phyloP scores from a whole-genome alignment of 2,888 invertebrate species.

The Heliothis peltigera region DNA sequence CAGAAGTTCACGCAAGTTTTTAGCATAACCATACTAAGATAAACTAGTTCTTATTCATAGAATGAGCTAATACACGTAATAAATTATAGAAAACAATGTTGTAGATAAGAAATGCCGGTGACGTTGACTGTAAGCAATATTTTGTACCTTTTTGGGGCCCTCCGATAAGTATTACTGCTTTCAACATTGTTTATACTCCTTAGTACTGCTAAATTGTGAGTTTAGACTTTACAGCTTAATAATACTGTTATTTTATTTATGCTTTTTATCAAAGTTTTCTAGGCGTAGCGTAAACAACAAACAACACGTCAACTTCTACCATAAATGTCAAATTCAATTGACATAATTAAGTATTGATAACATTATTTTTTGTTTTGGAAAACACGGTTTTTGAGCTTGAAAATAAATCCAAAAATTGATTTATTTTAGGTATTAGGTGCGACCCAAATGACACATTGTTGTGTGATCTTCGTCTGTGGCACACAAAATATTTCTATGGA shows the following conservation, averaged over 20 bases:
- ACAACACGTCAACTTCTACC: constrained; percentile 54
- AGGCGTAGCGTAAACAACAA: constrained; percentile 34
- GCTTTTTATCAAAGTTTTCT: constrained; percentile 19
- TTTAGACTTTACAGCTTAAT: not conserved
- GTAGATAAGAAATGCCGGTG: constrained; percentile 69
- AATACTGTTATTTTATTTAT: constrained; percentile 7
- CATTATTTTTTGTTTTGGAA: not conserved
- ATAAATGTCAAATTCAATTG: constrained; percentile 3
- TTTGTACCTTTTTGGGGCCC: constrained; percentile 97
- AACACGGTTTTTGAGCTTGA: constrained; percentile 4
- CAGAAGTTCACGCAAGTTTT: not conserved
- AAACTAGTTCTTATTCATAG: not conserved
- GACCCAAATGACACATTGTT: too few species aligned
- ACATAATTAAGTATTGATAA: not conserved
- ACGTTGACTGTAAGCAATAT: constrained; percentile 58
- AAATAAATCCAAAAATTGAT: too few species aligned
- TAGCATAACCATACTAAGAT: too few species aligned
- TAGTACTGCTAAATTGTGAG: not conserved
- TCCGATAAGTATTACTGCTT: constrained; percentile 97
- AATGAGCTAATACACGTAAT: not conserved
- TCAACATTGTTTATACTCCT: constrained; percentile 88
- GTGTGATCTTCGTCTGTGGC: too few species aligned
- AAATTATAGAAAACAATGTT: constrained; percentile 9
- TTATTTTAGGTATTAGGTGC: too few species aligned
- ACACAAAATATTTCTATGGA: too few species aligned